These are phyloP conservation scores for Tenualosa ilisha DNA, from an alignment of 2,797 vertebrate genomes.

Conservation along the genomic window DNA sequence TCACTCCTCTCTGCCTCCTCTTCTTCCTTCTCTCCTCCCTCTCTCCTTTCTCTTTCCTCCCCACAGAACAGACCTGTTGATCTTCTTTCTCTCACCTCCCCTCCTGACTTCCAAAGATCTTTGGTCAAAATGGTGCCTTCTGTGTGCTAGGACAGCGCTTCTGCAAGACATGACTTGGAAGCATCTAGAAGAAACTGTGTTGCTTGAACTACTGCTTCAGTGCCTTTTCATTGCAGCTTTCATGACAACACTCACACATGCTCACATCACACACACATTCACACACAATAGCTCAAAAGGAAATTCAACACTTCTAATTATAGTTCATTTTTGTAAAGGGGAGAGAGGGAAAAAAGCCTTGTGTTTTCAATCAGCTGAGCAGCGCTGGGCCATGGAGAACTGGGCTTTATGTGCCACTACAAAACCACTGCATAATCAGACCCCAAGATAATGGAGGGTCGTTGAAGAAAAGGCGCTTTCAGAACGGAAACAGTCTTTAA, in stretches of 20 bases:
- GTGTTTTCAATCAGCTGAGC: background rate
- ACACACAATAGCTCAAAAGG: background rate
- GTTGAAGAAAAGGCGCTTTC: background rate
- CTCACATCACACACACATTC: background rate
- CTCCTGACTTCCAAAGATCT: too few relatives aligned
- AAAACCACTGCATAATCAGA: background rate
- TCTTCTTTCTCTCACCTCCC: too few relatives aligned
- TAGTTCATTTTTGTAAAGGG: background rate
- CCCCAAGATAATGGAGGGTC: background rate
- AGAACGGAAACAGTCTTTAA: background rate
- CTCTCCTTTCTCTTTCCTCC: background rate
- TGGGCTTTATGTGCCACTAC: background rate
- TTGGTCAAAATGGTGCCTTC: too few relatives aligned
- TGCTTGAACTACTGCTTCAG: background rate
- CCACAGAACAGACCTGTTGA: too few relatives aligned
- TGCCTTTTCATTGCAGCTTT: background rate
- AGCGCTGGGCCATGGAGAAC: background rate
- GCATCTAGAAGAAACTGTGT: too few relatives aligned
- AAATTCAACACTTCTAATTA: slow-evolving; percentile 5
- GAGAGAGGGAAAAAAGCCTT: background rate
- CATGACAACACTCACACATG: background rate
- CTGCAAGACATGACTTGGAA: too few relatives aligned
- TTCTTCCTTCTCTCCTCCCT: background rate
- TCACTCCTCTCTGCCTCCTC: background rate
- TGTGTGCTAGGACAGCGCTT: too few relatives aligned